These are phyloP conservation scores for Diorhabda carinulata DNA, from an alignment of 1,140 invertebrate species.

Conservation along the genomic window DNA sequence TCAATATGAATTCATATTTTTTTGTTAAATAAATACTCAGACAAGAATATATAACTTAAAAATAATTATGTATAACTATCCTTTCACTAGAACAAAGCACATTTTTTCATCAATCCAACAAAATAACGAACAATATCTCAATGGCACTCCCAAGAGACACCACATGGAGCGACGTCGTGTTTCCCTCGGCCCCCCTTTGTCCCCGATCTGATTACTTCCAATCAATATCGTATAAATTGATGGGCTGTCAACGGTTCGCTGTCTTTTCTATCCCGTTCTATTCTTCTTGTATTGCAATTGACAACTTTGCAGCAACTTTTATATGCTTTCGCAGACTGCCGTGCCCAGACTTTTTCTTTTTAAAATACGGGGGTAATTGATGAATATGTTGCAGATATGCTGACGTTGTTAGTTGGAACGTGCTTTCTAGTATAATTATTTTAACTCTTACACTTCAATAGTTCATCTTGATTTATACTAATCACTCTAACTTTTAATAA, in stretches of 20 bases:
- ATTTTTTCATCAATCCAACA: too few relatives aligned
- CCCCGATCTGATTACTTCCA: slow-evolving; percentile 6
- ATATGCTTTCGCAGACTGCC: not conserved
- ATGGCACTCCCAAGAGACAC: not conserved
- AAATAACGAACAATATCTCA: not conserved
- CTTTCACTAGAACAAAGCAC: too few relatives aligned
- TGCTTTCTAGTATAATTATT: too few relatives aligned
- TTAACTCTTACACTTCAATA: too few relatives aligned
- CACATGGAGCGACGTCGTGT: not conserved
- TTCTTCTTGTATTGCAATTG: slow-evolving; percentile 10
- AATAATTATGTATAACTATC: too few relatives aligned
- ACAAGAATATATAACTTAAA: too few relatives aligned
- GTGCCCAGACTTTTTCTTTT: slow-evolving; percentile 1
- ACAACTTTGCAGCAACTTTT: slow-evolving; percentile 7
- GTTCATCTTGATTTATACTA: too few relatives aligned
- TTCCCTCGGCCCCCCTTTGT: not conserved
- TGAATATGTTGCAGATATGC: too few relatives aligned
- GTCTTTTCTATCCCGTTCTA: not conserved
- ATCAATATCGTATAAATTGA: slow-evolving; percentile 14
- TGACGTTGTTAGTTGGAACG: too few relatives aligned
- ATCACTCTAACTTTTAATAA: too few relatives aligned
- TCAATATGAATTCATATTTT: too few relatives aligned
- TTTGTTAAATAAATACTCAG: too few relatives aligned
- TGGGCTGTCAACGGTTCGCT: slow-evolving; percentile 3
- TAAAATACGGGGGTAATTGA: not conserved